phyloP scores from a whole-genome alignment of 2,113 vertebrate genomes.

The Cyanistes caeruleus region DNA sequence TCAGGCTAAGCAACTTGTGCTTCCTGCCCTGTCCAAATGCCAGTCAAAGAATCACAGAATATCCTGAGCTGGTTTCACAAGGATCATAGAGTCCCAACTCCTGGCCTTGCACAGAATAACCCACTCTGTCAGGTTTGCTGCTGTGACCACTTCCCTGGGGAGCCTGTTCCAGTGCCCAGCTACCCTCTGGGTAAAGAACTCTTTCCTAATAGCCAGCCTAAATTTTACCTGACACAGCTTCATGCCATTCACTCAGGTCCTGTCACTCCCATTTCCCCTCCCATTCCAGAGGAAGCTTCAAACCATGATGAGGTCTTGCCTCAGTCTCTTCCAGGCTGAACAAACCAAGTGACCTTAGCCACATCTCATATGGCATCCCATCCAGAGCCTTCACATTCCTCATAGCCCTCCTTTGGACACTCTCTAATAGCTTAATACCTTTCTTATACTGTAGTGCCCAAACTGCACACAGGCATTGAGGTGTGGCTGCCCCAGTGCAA shows the following conservation, averaged over 20 bases:
- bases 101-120: background rate
- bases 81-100: accelerated
- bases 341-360: background rate
- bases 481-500: background rate
- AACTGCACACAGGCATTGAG: background rate
- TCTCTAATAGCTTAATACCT: background rate
- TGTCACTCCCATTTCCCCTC: background rate
- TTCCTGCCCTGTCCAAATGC: background rate
- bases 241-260: accelerated
- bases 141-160: background rate
- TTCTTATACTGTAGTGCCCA: background rate
- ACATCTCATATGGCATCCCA: background rate
- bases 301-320: background rate
- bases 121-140: background rate
- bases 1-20: background rate
- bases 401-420: background rate
- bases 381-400: background rate
- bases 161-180: background rate
- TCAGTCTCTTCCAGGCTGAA: background rate
- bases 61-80: background rate
- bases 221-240: background rate
- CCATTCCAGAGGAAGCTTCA: background rate
- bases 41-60: background rate
- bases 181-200: background rate
- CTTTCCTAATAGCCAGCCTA: background rate